phyloP scores from a whole-genome alignment of 2,113 vertebrate genomes.

The Ophthalmolycus amberensis region DNA sequence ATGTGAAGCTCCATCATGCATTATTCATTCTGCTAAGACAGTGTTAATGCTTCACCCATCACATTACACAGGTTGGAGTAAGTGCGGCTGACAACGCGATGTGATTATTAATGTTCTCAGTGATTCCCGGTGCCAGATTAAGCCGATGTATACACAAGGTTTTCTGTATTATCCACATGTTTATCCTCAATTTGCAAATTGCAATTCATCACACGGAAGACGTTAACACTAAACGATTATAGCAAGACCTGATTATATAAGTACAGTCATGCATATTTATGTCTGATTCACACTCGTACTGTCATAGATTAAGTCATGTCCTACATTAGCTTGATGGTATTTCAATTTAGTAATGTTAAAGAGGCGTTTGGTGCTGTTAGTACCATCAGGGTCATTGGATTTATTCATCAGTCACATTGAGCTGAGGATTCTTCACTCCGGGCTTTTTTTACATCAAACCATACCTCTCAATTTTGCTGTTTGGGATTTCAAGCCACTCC shows the following conservation, averaged over 20 bases:
- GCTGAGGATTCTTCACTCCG: background rate
- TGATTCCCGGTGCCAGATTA: constrained; percentile 36
- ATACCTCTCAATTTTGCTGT: background rate
- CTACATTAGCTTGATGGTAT: constrained; percentile 19
- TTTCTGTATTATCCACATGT: constrained; percentile 39
- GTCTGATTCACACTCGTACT: constrained; percentile 25
- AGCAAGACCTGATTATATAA: constrained; percentile 32
- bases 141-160: constrained; percentile 25
- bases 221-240: constrained; percentile 28
- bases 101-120: constrained; percentile 45
- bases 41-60: constrained; percentile 53
- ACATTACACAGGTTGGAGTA: constrained; percentile 48
- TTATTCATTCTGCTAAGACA: constrained; percentile 57
- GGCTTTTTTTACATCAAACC: background rate
- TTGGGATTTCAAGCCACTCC: background rate
- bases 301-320: background rate
- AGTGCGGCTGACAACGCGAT: constrained; percentile 55
- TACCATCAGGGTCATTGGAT: background rate
- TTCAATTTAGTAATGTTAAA: constrained; percentile 19
- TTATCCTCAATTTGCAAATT: constrained; percentile 53
- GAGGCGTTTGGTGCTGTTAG: background rate
- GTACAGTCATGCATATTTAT: constrained; percentile 54
- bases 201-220: constrained; percentile 33
- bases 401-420: constrained; percentile 7
- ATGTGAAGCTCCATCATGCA: constrained; percentile 62